These are phyloP conservation scores for Hafferia zeledoni DNA, from an alignment of 2,797 vertebrate species.

Conservation along the genomic window DNA sequence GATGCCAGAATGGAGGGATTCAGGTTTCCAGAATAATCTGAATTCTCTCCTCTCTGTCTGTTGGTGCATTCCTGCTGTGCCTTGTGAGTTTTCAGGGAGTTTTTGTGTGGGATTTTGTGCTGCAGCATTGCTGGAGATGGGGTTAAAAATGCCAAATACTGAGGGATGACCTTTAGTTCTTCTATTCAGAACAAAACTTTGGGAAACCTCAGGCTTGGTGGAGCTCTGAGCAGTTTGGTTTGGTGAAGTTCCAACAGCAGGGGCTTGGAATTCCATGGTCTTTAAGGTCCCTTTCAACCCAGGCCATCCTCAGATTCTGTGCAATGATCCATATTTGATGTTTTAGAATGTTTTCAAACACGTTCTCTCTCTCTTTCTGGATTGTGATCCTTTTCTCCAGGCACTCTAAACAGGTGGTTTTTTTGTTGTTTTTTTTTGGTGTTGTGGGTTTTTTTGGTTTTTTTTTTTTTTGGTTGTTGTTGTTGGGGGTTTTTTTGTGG, in stretches of 20 bases:
- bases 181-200: neutral
- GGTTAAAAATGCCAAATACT: neutral
- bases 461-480: neutral
- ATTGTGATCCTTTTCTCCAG: neutral
- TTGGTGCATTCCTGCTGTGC: neutral
- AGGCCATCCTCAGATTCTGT: neutral
- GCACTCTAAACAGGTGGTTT: neutral
- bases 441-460: too few species aligned
- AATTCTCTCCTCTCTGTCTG: neutral
- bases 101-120: neutral
- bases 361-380: neutral
- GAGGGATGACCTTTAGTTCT: neutral
- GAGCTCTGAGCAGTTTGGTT: neutral
- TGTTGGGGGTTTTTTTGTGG: too few species aligned
- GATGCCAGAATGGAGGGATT: neutral
- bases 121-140: neutral
- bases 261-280: neutral
- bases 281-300: neutral
- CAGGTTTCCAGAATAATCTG: neutral
- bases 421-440: neutral
- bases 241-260: neutral
- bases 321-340: neutral
- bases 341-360: neutral
- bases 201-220: neutral
- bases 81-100: rapidly evolving